These are phyloP conservation scores for Chymomyza caudatula DNA, from an alignment of 2,888 invertebrate species.

Conservation along the genomic window DNA sequence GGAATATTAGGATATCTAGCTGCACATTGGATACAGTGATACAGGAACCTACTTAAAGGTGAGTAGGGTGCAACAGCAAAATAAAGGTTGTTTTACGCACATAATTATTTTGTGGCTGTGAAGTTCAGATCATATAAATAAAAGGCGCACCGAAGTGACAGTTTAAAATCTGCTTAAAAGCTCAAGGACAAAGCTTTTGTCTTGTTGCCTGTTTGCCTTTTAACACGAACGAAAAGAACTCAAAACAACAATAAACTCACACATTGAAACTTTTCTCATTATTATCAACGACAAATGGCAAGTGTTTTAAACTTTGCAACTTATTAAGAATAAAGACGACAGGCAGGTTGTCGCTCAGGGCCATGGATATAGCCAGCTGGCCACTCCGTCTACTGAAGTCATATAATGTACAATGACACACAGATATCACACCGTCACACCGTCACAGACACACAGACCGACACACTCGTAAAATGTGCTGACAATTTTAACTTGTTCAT, in stretches of 20 bases:
- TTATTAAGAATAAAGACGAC: background rate
- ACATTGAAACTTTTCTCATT: constrained; percentile 56
- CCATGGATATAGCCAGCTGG: constrained; percentile 44
- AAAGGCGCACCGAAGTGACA: background rate
- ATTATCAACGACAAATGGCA: constrained; percentile 41
- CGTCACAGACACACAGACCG: background rate
- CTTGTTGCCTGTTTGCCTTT: background rate
- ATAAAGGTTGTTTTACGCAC: background rate
- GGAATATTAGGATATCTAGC: background rate
- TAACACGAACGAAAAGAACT: constrained; percentile 22
- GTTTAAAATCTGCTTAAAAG: background rate
- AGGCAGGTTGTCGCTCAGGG: constrained; percentile 26
- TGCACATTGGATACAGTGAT: background rate
- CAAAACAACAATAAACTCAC: constrained; percentile 21
- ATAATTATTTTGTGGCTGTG: background rate
- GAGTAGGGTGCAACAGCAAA: too few relatives aligned
- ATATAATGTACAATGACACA: background rate
- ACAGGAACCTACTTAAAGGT: background rate
- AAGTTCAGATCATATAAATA: background rate
- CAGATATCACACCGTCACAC: background rate
- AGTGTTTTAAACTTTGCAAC: constrained; percentile 52
- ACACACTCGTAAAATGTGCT: constrained; percentile 41
- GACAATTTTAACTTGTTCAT: constrained; percentile 70
- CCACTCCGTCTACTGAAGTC: constrained; percentile 18
- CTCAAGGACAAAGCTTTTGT: constrained; percentile 2